A percentile compares a stretch with the other conserved stretches of the same genome.
phyloP scores from a whole-genome alignment of 2,888 invertebrate species.

The Diabrotica balteata region DNA sequence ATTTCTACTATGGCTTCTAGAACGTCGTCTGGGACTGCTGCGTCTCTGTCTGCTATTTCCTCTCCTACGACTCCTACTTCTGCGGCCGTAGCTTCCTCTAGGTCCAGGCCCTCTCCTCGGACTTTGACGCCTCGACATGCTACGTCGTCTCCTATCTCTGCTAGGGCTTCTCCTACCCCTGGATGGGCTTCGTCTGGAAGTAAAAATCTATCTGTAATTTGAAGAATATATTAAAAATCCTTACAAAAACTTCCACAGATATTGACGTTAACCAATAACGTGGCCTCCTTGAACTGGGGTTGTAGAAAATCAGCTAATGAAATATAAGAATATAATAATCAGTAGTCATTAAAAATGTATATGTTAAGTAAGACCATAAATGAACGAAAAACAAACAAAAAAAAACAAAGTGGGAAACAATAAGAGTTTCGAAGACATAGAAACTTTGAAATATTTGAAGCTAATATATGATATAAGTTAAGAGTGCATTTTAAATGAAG shows the following conservation, averaged over 20 bases:
- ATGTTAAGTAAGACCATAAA: too few relatives aligned
- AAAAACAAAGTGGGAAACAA: too few relatives aligned
- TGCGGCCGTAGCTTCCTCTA: conserved; percentile 53
- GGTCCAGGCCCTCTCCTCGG: conserved; percentile 50
- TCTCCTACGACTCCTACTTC: conserved; percentile 52
- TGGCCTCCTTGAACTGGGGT: too few relatives aligned
- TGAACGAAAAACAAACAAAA: too few relatives aligned
- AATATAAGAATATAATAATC: too few relatives aligned
- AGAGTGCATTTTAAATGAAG: too few relatives aligned
- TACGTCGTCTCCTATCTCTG: conserved; percentile 52
- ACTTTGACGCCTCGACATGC: conserved; percentile 46
- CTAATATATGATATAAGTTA: too few relatives aligned
- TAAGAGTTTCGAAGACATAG: too few relatives aligned
- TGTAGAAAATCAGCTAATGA: too few relatives aligned
- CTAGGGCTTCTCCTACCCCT: conserved; percentile 54
- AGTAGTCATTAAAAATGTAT: too few relatives aligned
- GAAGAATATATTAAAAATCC: conserved; percentile 36
- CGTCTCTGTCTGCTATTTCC: conserved; percentile 59
- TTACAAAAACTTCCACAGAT: not conserved
- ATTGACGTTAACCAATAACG: too few relatives aligned
- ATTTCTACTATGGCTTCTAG: conserved; percentile 52
- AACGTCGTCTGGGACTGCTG: conserved; percentile 54
- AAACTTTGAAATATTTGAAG: too few relatives aligned
- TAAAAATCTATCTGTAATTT: conserved; percentile 49
- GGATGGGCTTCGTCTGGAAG: conserved; percentile 56